Conservation (phyloP, 2,888 invertebrate species). For the Aproaerema taeniolella region DNA sequence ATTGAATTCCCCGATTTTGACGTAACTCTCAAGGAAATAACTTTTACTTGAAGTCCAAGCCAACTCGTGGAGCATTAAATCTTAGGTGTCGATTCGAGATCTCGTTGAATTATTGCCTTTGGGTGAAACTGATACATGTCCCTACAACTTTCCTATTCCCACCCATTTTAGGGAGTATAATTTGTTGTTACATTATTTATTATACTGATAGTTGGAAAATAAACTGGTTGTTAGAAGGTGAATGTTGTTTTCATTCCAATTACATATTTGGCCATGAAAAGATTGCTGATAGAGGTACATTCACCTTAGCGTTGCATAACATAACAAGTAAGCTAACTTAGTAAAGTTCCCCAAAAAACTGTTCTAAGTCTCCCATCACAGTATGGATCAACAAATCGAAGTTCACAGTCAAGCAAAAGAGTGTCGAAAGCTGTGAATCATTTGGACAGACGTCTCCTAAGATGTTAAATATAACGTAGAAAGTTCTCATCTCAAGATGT, state of each 20-base stretch:
- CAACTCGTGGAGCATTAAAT: conserved; percentile 32
- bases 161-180: conserved; percentile 62
- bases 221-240: too few relatives aligned
- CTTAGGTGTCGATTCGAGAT: conserved; percentile 48
- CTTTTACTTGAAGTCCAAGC: conserved; percentile 7
- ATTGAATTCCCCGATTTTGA: conserved; percentile 3
- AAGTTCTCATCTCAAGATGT: conserved; percentile 6
- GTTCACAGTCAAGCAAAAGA: conserved; percentile 7
- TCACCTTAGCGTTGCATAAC: too few relatives aligned
- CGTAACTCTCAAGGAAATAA: conserved; percentile 9
- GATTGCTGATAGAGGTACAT: too few relatives aligned
- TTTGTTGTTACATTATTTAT: too few relatives aligned
- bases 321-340: too few relatives aligned
- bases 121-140: conserved; percentile 34
- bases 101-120: conserved; percentile 49
- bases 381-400: conserved; percentile 43
- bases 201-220: too few relatives aligned
- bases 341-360: too few relatives aligned
- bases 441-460: neutral
- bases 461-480: conserved; percentile 5
- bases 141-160: conserved; percentile 61
- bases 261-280: too few relatives aligned
- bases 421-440: neutral
- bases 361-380: too few relatives aligned
- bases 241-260: too few relatives aligned